Base-by-base conservation (phyloP, 1,140 invertebrate species). In the Drosophila kanapiae region DNA sequence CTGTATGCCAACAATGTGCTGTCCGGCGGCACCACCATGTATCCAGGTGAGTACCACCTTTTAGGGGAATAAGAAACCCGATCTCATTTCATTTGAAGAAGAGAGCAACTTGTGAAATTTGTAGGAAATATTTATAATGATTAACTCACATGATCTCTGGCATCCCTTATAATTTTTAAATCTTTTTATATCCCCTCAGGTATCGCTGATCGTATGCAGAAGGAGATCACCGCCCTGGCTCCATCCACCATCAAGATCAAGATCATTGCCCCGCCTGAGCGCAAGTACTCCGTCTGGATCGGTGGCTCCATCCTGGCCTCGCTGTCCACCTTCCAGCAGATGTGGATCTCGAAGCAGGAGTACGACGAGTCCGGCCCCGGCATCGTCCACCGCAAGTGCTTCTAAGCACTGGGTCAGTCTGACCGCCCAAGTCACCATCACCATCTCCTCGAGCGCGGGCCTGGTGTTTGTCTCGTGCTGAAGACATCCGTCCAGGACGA, bases 191-290 rank as follows among this genome's bases (percentile, higher is more conserved):
- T 13, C 1, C 29, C 6, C 9, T 40, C 51, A 93, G 96, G 96
- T 92, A 96, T 97, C 92, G 96, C 96, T 83, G 97, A 97, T 93
- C 94, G 97, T 76, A 97, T 97, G 97, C 97, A 97, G 93, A 97
- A 97, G 93, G 97, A 98, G 94, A 97, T 98, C 93, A 97, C 96
- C 57, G 95, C 96, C 48, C 94, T 98, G 48, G 97, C 97, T 53
- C 97, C 97, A 70, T 96, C 96, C 29, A 98, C 97, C 70, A 98
- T 98, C 95, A 98, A 98, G 94, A 98, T n/a, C n/a, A 98, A 98
- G 94, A 98, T 98, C 93, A 98, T 98, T 93, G 97, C 97, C 85
- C 98, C 97, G 60, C 97, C 97, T 58, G 97, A 98, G 81, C 95
- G 97, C 87, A 98, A 98, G 93, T 98, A 98, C 94, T 97, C 97